phyloP scores from a whole-genome alignment of 2,888 invertebrate species.

The Laspeyria flexula region DNA sequence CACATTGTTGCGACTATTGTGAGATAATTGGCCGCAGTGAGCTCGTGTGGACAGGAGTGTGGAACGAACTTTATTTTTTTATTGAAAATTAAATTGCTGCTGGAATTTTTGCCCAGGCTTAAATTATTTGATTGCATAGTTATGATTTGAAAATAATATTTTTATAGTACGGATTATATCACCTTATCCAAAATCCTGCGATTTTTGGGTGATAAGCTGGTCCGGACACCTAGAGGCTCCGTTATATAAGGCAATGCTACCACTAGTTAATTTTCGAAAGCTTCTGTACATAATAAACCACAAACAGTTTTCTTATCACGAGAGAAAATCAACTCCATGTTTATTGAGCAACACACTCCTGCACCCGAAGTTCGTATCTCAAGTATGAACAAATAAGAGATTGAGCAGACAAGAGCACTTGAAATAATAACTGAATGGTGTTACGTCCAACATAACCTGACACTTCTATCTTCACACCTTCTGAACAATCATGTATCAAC shows the following conservation, averaged over 20 bases:
- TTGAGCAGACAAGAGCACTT: constrained; percentile 56
- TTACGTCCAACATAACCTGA: constrained; percentile 20
- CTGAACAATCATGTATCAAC: constrained; percentile 8
- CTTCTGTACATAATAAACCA: too few relatives aligned
- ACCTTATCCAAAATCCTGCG: too few relatives aligned
- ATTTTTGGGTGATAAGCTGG: too few relatives aligned
- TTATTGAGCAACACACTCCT: neutral
- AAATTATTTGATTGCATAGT: too few relatives aligned
- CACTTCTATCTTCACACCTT: neutral
- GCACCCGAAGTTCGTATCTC: constrained; percentile 15
- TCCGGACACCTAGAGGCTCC: too few relatives aligned
- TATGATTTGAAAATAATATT: too few relatives aligned
- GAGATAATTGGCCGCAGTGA: constrained; percentile 44
- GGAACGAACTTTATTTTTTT: neutral
- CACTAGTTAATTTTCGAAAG: too few relatives aligned
- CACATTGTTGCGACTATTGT: constrained; percentile 50
- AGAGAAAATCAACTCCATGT: neutral
- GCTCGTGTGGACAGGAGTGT: constrained; percentile 1
- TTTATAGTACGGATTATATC: too few relatives aligned
- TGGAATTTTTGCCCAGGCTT: too few relatives aligned
- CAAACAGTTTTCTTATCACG: neutral
- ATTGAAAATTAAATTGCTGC: neutral
- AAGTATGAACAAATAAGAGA: constrained; percentile 51
- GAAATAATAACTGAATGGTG: constrained; percentile 58
- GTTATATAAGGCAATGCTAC: too few relatives aligned